Base-by-base conservation (phyloP, 2,113 vertebrate genomes). In the Halichoerus grypus region DNA sequence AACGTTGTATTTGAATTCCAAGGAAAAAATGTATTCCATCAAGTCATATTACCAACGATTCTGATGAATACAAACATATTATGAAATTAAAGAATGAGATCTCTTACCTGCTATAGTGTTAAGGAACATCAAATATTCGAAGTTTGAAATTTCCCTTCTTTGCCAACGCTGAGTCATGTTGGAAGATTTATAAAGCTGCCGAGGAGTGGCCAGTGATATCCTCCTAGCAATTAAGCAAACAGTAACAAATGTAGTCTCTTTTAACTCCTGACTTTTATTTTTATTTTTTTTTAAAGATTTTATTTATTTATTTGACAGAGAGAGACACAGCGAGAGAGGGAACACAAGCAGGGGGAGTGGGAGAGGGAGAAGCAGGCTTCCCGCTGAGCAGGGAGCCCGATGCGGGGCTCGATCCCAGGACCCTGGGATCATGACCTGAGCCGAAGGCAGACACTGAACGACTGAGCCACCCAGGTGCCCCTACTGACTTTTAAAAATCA, bases 81-180 rank as follows among this genome's bases (percentile, higher is more conserved):
- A 31, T 97, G 91, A 91, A 92, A 97, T 97, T 98, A 98, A 97
- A 98, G 87, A 97, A 79, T 82, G 84, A 97, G 95, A 97, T 97
- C 80, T 93, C 98, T 99, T 99, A 99, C 99, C 99, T 99, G 99
- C 99, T 92, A 99, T 99, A 79, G 99, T 99, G 98, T 99, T 99
- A 97, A 99, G 99, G 98, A 99, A 99, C 99, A 99, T 99, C 98
- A 99, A 98, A 98, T 99, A 99, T 98, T 99, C 99, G 91, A 99
- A 99, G 99, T 99, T 99, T 90, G 99, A 99, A 97, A 99, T 99
- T 98, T 99, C 99, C 84, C 99, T 99, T 98, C 99, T 99, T 98
- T 99, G 99, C 99, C 99, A 99, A 96, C 99, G 99, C 98, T 99
- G 99, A 98, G 99, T 99, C 99, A 99, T 99, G 98, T 99, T 99